Percentiles rank a stretch among this genome's conserved stretches.
These are phyloP conservation scores for Zele albiditarsus DNA, from an alignment of 2,888 invertebrate species.

Conservation along the genomic window DNA sequence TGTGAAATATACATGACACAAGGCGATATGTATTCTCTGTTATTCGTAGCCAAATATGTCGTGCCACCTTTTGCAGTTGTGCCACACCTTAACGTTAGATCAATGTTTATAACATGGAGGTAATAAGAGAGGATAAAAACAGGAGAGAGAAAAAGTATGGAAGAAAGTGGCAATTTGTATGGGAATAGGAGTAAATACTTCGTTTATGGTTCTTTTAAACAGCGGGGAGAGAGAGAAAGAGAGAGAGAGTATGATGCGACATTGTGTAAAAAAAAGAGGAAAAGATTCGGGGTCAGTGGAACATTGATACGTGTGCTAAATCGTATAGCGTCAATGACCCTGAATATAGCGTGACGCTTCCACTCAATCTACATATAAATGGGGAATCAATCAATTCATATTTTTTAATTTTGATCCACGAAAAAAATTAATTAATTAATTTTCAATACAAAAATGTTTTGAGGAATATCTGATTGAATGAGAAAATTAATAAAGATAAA, in stretches of 20 bases:
- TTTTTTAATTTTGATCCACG: background rate
- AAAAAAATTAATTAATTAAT: background rate
- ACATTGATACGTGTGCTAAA: conserved; percentile 66
- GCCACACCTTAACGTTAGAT: conserved; percentile 41
- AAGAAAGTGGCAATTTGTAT: conserved; percentile 1
- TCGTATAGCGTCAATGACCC: conserved; percentile 68
- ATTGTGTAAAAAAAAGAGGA: conserved; percentile 46
- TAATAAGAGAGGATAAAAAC: conserved; percentile 28
- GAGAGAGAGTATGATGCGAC: conserved; percentile 17
- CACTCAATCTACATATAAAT: background rate
- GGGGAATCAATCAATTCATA: background rate
- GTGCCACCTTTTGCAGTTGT: conserved; percentile 38
- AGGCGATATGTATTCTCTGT: conserved; percentile 49
- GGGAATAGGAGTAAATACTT: background rate
- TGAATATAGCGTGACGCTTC: background rate
- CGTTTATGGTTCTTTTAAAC: background rate
- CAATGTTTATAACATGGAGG: background rate
- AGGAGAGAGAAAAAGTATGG: conserved; percentile 34
- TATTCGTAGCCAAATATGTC: conserved; percentile 69
- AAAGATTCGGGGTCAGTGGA: conserved; percentile 67
- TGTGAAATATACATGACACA: background rate
- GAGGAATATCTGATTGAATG: background rate
- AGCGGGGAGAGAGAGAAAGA: conserved; percentile 22
- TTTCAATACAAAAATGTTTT: background rate
- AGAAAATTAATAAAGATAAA: background rate